Base-by-base conservation (phyloP, 2,113 vertebrate genomes). In the Cromileptes altivelis region DNA sequence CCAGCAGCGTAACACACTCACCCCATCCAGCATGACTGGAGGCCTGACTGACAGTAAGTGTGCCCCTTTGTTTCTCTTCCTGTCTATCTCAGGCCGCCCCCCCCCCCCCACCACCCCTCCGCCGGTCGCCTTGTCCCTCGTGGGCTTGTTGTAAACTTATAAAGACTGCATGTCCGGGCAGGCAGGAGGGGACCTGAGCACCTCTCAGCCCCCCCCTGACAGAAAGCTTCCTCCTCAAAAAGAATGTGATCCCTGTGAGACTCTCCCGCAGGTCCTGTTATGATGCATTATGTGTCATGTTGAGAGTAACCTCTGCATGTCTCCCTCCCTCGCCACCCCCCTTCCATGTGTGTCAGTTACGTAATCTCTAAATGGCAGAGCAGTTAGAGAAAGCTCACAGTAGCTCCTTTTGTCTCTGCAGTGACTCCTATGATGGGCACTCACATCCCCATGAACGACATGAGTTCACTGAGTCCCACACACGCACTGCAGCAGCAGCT, bases 391-490 rank as follows among this genome's bases (percentile, higher is more conserved):
- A 80, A 83, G 85, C 89, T 93, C 81, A 94, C 82, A 52, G 82
- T 88, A 93, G 92, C 95, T 93, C 87, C 95, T 93, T 93, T 91
- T 91, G 89, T 95, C 80, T 94, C 93, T 96, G 78, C 94, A 96
- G 98, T 99, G 97, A 96, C 97, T 84, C 95, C 94, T 18, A 99
- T 99, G 97, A 99, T 99, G 98, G 95, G 97, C 85, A 95, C 96
- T 81, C 98, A 98, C 91, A 97, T 99, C 95, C 96, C 97, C 89
- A 99, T 99, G 98, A 95, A 96, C 61, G 98, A 99, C 94, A 97
- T 99, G 97, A 99, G 97, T 86, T 96, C 97, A 91, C 96, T 99
- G 88, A 99, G 98, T 92, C 98, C 98, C 77, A 97, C 97, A 52
- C 98, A 99, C 88, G 94, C 95, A 75, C 94, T 99, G 95, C 97